Conservation (phyloP, 1,140 invertebrate species). For the Druon quercuslanigerum region DNA sequence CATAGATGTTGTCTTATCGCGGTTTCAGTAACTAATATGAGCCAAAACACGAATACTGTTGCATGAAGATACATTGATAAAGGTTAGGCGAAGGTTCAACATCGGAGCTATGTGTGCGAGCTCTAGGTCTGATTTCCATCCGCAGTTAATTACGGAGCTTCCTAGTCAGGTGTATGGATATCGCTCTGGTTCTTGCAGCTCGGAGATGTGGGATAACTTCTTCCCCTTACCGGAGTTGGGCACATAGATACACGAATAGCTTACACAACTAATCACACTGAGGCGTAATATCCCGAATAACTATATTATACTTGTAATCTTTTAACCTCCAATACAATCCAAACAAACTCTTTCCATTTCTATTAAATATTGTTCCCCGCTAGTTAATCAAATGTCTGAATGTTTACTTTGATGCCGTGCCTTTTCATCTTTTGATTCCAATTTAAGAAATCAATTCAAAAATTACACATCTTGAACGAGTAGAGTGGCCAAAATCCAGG, state of each 20-base stretch:
- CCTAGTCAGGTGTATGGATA: constrained; percentile 1
- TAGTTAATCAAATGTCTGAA: no score
- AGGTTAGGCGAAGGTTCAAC: constrained; percentile 7
- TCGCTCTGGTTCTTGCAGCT: background rate
- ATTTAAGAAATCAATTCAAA: no score
- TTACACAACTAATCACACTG: background rate
- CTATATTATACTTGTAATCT: no score
- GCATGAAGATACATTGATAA: background rate
- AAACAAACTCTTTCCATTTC: no score
- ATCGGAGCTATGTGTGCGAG: background rate
- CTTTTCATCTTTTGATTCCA: no score
- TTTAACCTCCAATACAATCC: no score
- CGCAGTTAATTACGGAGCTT: constrained; percentile 7
- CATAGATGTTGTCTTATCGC: background rate
- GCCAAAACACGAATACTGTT: constrained; percentile 24
- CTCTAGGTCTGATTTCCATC: constrained; percentile 27
- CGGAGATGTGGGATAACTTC: background rate
- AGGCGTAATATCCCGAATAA: background rate
- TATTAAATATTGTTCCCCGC: no score
- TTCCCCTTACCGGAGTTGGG: background rate
- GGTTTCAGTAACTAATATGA: background rate
- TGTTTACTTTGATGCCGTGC: no score
- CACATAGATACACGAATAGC: background rate
- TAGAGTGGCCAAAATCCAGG: no score
- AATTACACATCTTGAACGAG: no score